phyloP scores from a whole-genome alignment of 53 echinoderm and acorn worm species.

The Crossaster papposus region DNA sequence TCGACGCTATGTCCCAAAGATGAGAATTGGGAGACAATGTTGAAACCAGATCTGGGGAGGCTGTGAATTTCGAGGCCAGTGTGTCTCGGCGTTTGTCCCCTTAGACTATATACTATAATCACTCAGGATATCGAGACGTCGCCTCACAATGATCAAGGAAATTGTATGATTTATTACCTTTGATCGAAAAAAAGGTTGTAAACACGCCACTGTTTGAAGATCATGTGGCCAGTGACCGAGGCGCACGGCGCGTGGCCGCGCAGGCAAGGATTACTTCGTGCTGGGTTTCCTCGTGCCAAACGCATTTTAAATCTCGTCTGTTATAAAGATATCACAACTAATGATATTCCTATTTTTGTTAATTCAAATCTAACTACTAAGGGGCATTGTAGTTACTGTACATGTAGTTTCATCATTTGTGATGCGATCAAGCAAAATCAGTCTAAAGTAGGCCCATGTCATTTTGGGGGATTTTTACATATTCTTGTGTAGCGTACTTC shows the following conservation, averaged over 20 bases:
- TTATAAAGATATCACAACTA: background rate
- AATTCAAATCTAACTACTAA: no score
- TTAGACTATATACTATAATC: background rate
- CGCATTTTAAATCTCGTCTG: background rate
- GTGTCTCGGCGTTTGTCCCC: background rate
- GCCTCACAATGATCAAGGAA: background rate
- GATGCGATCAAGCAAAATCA: no score
- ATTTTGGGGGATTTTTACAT: no score
- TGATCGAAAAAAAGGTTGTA: background rate
- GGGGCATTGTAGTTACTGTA: no score
- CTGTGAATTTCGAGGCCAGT: background rate
- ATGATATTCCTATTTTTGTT: background rate
- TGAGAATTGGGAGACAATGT: background rate
- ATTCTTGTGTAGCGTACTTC: no score
- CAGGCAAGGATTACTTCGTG: background rate
- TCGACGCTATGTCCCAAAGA: background rate
- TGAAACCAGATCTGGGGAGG: background rate
- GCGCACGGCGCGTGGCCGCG: no score
- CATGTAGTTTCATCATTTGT: no score
- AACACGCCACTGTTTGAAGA: background rate
- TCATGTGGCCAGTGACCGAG: background rate
- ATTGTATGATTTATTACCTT: background rate
- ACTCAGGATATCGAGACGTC: background rate
- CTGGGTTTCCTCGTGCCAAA: background rate
- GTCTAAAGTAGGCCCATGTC: no score